phyloP scores from a whole-genome alignment of 2,888 invertebrate species.

The Nemoura dubitans region DNA sequence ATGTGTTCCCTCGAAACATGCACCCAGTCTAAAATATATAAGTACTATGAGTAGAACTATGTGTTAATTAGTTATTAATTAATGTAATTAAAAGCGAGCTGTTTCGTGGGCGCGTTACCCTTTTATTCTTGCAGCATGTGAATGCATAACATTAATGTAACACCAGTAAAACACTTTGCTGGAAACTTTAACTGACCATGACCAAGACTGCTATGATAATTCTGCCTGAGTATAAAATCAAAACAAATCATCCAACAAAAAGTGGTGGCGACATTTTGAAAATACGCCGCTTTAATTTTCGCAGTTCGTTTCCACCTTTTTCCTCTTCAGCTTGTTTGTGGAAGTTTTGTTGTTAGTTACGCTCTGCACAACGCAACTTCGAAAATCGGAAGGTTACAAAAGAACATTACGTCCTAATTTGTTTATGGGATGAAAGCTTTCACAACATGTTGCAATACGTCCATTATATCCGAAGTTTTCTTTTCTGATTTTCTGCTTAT shows the following conservation, averaged over 20 bases:
- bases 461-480: not conserved
- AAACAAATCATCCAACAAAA: not conserved
- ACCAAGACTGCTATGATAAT: not conserved
- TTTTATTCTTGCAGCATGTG: not conserved
- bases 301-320: not conserved
- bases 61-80: not conserved
- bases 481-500: not conserved
- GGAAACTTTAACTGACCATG: not conserved
- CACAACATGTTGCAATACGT: not conserved
- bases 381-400: not conserved
- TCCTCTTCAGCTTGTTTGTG: not conserved
- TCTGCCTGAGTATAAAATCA: not conserved
- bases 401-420: not conserved
- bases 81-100: not conserved
- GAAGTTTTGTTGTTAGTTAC: constrained; percentile 7
- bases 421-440: constrained; percentile 4
- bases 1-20: not conserved
- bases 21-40: not conserved
- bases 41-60: not conserved
- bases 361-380: not conserved
- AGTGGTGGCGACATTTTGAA: not conserved
- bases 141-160: not conserved
- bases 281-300: not conserved
- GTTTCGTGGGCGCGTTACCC: not conserved
- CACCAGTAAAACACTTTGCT: not conserved